These are phyloP conservation scores for Micropoecilia bifurca DNA, from an alignment of 2,797 vertebrate species.

Conservation along the genomic window DNA sequence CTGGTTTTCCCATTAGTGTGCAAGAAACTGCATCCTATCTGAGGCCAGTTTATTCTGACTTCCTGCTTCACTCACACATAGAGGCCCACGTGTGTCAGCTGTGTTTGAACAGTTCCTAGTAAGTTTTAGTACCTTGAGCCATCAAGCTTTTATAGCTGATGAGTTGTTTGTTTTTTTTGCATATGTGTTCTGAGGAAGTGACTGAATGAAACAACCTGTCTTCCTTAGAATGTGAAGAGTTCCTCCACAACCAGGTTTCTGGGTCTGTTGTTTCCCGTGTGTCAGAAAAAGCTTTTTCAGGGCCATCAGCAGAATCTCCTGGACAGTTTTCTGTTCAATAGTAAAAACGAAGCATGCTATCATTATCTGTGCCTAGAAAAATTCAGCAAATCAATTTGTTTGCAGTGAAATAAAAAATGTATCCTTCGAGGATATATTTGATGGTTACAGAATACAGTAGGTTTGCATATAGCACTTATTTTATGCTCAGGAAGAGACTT, in stretches of 20 bases:
- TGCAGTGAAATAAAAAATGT: neutral
- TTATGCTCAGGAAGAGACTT: neutral
- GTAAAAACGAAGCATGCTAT: neutral
- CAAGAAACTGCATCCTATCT: conserved; percentile 11
- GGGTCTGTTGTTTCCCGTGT: neutral
- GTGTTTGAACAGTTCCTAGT: neutral
- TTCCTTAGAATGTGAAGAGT: conserved; percentile 8
- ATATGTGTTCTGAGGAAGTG: neutral
- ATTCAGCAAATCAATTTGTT: neutral
- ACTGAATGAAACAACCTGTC: neutral
- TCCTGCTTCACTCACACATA: neutral
- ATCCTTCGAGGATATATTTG: neutral
- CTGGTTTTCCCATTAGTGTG: neutral
- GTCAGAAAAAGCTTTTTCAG: neutral
- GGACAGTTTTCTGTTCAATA: neutral
- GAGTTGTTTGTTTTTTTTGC: neutral
- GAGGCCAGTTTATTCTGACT: conserved; percentile 2
- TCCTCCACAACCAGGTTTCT: neutral
- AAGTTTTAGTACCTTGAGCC: too few species aligned
- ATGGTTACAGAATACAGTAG: neutral
- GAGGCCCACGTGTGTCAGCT: neutral
- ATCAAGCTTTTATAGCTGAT: neutral
- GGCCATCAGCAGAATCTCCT: neutral
- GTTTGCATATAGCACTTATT: neutral
- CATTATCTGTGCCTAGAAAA: neutral